Conservation (phyloP, 2,888 invertebrate species). For the Leucoptera coffeella region DNA sequence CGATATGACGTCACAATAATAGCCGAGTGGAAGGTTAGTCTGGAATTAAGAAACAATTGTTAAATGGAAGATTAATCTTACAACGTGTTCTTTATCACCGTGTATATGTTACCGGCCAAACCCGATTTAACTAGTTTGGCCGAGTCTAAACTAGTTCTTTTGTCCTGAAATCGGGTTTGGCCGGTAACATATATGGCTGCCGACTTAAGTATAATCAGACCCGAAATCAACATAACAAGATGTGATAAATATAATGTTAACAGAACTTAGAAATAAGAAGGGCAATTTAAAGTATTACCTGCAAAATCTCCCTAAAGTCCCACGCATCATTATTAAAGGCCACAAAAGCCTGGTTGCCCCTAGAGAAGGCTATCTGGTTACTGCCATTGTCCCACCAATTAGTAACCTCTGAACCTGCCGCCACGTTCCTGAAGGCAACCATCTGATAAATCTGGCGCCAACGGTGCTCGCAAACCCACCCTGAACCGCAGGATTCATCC, state of each 20-base stretch:
- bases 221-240: too few species aligned
- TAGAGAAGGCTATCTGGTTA: constrained; percentile 70
- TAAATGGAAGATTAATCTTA: too few species aligned
- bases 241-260: too few species aligned
- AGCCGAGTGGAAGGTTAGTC: constrained; percentile 63
- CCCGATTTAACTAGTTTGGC: too few species aligned
- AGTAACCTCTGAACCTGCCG: constrained; percentile 40
- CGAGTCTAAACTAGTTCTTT: too few species aligned
- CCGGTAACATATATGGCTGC: too few species aligned
- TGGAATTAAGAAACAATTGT: constrained; percentile 11
- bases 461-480: constrained; percentile 74
- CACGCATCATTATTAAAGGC: constrained; percentile 53
- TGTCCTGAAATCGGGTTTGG: too few species aligned
- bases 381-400: constrained; percentile 71
- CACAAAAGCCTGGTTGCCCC: constrained; percentile 52
- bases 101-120: too few species aligned
- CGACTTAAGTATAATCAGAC: too few species aligned
- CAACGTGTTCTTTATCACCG: too few species aligned
- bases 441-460: constrained; percentile 71
- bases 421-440: constrained; percentile 65
- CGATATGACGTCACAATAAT: constrained; percentile 74
- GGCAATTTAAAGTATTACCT: too few species aligned
- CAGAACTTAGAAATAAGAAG: too few species aligned
- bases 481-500: constrained; percentile 52
- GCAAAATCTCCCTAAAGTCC: constrained; percentile 41